Base-by-base conservation (phyloP, 2,888 invertebrate species). In the Theristus sp. region DNA sequence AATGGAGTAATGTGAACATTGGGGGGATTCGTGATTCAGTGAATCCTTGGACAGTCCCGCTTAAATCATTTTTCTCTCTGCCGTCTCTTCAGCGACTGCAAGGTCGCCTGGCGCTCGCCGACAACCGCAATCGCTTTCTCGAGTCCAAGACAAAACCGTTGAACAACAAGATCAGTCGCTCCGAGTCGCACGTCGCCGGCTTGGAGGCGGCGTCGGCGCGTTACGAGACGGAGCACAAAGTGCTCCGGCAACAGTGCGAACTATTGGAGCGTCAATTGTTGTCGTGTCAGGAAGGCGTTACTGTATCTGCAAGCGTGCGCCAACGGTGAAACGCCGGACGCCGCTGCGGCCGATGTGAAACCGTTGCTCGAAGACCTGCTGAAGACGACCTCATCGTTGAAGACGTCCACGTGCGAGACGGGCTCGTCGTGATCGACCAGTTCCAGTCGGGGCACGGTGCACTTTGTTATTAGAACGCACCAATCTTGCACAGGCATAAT, bases 51-150 rank as follows among this genome's bases (percentile, higher is more conserved):
- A n/a, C n/a, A n/a, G n/a, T n/a, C n/a, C n/a, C n/a, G n/a, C n/a
- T 13, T 38, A 13, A 38, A 38, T 38, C 38, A 17, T 13, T 38
- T 38, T 17, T 6, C 38, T 13, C 6, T 38, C 10, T 38, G 17
- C 6, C 17, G 38, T 38, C 17, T 38, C 38, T 13, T 38, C 17
- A 6, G 38, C 38, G 17, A 17, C 10, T 38, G 38, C 6, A 38
- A 38, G 38, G 38, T 38, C 38, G 38, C 17, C 38, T 63, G 57
- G 57, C 54, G 24, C 27, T 58, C 46, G 53, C 59, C 22, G 63
- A 63, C 27, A 61, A 57, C 22, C 62, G 63, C 25, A 60, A 59
- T 49, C 59, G 56, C 20, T 63, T 60, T 38, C 56, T 63, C 53
- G 57, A 57, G 29, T 52, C 31, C 31, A 61, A 61, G 53, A 56